phyloP scores from a whole-genome alignment of 2,113 vertebrate genomes.

The Pogonocichla stellata region DNA sequence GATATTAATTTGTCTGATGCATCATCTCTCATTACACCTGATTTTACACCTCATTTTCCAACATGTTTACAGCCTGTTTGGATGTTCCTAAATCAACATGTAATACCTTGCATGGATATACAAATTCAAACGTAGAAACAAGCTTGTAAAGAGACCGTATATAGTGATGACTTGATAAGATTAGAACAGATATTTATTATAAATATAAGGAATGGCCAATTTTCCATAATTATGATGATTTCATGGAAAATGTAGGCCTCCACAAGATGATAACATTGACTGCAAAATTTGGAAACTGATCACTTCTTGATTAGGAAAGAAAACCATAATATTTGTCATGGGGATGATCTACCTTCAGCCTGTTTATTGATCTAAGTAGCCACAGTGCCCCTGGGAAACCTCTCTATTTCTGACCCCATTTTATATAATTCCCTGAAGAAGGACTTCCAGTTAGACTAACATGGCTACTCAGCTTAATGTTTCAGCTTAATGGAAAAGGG shows the following conservation, averaged over 20 bases:
- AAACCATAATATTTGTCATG: not conserved
- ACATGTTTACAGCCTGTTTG: not conserved
- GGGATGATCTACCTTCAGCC: not conserved
- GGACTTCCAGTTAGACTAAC: not conserved
- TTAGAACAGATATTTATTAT: not conserved
- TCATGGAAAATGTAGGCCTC: not conserved
- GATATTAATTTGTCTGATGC: not conserved
- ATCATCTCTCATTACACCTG: not conserved
- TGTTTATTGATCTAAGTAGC: not conserved
- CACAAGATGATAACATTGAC: not conserved
- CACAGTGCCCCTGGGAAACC: not conserved
- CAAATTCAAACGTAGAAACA: not conserved
- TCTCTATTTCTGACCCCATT: not conserved
- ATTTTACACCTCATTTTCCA: not conserved
- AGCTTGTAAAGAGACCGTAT: not conserved
- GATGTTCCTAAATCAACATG: not conserved
- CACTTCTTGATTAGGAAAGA: not conserved
- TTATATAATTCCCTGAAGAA: not conserved
- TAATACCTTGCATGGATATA: not conserved
- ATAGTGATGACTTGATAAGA: not conserved
- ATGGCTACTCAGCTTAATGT: not conserved
- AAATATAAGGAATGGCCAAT: not conserved
- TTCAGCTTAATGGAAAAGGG: not conserved
- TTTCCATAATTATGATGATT: not conserved
- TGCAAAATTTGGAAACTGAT: not conserved